Percentiles rank a stretch among this genome's conserved stretches.
Evolutionary conservation across 2,888 invertebrate species (phyloP).

Genomic region (Tachina grossa): DNA sequence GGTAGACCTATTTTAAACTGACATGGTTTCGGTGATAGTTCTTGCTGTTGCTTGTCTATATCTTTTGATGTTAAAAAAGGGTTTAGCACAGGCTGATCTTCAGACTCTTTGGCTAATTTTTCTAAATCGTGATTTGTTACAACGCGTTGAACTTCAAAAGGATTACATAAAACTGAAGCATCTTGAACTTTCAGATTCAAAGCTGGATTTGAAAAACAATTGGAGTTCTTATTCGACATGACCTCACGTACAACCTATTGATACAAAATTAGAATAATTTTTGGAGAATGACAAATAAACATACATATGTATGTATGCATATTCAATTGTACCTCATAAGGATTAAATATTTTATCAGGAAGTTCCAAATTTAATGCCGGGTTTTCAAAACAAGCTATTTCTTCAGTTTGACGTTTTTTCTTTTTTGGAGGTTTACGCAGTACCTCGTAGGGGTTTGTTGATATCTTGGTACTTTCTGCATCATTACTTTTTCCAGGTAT

Average conservation of each 20-base stretch:
- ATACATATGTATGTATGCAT: neutral
- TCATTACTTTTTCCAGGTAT: conserved; percentile 76
- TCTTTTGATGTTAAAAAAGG: conserved; percentile 79
- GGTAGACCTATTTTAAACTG: conserved; percentile 79
- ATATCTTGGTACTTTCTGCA: conserved; percentile 23
- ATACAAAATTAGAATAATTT: neutral
- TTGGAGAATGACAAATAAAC: neutral
- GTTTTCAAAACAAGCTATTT: conserved; percentile 81
- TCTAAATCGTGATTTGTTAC: conserved; percentile 46
- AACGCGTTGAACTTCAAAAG: conserved; percentile 80
- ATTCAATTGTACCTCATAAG: conserved; percentile 79
- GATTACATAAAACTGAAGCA: conserved; percentile 78
- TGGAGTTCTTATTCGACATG: conserved; percentile 53
- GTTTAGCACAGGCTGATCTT: conserved; percentile 77
- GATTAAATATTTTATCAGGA: conserved; percentile 82
- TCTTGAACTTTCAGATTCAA: conserved; percentile 80
- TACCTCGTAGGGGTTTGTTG: conserved; percentile 81
- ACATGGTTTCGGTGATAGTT: conserved; percentile 70
- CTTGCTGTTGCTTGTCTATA: conserved; percentile 72
- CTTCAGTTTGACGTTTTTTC: conserved; percentile 78
- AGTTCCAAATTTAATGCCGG: conserved; percentile 81
- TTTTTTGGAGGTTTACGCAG: conserved; percentile 81
- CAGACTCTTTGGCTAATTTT: conserved; percentile 73
- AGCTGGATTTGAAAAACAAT: conserved; percentile 81
- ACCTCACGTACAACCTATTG: conserved; percentile 75